phyloP scores from a whole-genome alignment of 2,797 vertebrate species.

The Australoheros facetus region DNA sequence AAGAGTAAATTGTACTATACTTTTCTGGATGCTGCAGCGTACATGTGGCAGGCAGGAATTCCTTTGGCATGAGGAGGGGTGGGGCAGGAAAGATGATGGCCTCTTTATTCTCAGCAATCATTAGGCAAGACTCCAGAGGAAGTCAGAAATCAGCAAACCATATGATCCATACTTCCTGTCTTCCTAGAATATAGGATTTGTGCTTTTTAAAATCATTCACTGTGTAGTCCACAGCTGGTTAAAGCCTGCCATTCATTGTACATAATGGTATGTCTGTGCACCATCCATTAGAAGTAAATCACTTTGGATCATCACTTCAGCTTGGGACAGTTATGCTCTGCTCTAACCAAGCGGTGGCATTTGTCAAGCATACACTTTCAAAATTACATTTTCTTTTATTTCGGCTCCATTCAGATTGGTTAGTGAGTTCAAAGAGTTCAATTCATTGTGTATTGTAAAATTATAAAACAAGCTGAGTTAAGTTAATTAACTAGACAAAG shows the following conservation, averaged over 20 bases:
- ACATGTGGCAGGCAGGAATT: constrained; percentile 72
- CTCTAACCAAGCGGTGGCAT: constrained; percentile 40
- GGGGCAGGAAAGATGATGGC: constrained; percentile 53
- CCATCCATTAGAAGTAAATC: constrained; percentile 58
- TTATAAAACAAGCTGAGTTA: neutral
- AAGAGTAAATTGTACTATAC: constrained; percentile 9
- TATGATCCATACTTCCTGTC: constrained; percentile 66
- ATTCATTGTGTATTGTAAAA: neutral
- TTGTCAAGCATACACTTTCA: constrained; percentile 12
- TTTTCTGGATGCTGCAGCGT: constrained; percentile 46
- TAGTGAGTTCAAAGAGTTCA: neutral
- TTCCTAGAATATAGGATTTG: constrained; percentile 36
- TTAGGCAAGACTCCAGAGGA: constrained; percentile 65
- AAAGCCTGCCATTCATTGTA: constrained; percentile 44
- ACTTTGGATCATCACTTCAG: constrained; percentile 55
- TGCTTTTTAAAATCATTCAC: constrained; percentile 35
- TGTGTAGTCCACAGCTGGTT: constrained; percentile 56
- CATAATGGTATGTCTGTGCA: constrained; percentile 58
- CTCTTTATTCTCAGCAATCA: constrained; percentile 68
- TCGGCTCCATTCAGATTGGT: neutral
- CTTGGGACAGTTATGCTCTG: constrained; percentile 31
- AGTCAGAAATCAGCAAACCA: constrained; percentile 67
- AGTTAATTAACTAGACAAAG: neutral
- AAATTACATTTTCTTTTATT: neutral
- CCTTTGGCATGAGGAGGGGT: neutral